Base-by-base conservation (phyloP, 2,113 vertebrate species). In the Dromas ardeola region DNA sequence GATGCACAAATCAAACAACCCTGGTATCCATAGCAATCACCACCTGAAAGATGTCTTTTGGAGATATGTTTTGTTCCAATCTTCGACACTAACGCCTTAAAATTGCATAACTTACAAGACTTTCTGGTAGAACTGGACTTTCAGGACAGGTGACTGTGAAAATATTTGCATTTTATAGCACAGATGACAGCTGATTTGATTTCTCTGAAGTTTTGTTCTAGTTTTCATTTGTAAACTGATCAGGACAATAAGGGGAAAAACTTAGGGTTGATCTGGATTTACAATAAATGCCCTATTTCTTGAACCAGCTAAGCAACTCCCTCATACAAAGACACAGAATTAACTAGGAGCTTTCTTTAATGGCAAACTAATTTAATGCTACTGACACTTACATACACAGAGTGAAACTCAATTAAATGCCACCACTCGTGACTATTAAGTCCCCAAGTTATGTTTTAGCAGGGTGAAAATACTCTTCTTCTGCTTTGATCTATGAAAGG, bases 1-100 rank as follows among this genome's bases (percentile, higher is more conserved):
- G 63, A 76, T 66, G 81, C 26, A 84, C 34, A 36, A 55, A 84
- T 84, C 50, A 43, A 52, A 52, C 29, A 49, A 5, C 16, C 12
- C 15, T 1, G 1, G 26, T 15, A 19, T 42, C 21, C 55, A 19
- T 0, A 43, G 56, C 9, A 12, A 38, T 69, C 49, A 59, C 15
- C 20, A 19, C 40, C 15, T 72, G n/a, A 43, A 87, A 86, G 11
- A 49, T 17, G 5, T 13, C 4, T 66, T 56, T 52, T 65, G 23
- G 29, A 23, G 36, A 18, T 2, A 0, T 5, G 5, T 30, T 67
- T 88, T 83, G 29, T 25, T 65, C 29, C 70, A 15, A 55, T 52
- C 14, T 63, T 78, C 9, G 8, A 1, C 34, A 29, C 74, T 65
- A 36, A 11, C 6, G 6, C 27, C 36, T 93, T 50, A 40, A 53